Conservation (phyloP, 2,113 vertebrate species). For the Desmodus rotundus region DNA sequence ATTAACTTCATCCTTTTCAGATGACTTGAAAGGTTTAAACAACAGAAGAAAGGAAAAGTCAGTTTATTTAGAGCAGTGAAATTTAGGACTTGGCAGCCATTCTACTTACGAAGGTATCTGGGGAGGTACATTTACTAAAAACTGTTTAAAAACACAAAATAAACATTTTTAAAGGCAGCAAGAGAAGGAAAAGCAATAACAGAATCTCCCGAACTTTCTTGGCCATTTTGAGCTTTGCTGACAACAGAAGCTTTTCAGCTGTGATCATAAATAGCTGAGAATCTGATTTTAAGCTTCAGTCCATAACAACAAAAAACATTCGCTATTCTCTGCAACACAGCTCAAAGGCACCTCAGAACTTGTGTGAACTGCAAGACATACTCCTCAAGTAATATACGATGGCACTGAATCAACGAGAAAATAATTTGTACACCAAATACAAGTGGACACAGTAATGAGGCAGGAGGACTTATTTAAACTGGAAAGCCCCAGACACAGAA, state of each 20-base stretch:
- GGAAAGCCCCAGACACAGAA: constrained; percentile 57
- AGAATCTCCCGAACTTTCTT: constrained; percentile 45
- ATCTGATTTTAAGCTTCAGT: constrained; percentile 48
- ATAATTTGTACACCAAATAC: constrained; percentile 56
- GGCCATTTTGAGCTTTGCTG: constrained; percentile 65
- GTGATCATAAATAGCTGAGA: constrained; percentile 53
- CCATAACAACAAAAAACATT: constrained; percentile 45
- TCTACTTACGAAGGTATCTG: constrained; percentile 71
- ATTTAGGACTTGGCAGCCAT: constrained; percentile 64
- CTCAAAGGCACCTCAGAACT: constrained; percentile 57
- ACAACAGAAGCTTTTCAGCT: constrained; percentile 76
- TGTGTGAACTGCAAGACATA: constrained; percentile 7
- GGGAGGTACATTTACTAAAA: constrained; percentile 74
- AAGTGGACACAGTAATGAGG: constrained; percentile 55
- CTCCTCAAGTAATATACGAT: constrained; percentile 36
- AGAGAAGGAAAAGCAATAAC: constrained; percentile 60
- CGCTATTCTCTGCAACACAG: background rate
- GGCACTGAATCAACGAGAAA: constrained; percentile 31
- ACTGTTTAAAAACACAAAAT: constrained; percentile 74
- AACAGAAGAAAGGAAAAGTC: constrained; percentile 57
- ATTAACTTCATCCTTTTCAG: constrained; percentile 70
- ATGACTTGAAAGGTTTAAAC: constrained; percentile 66
- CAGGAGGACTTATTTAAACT: constrained; percentile 68
- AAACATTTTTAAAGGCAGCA: constrained; percentile 71
- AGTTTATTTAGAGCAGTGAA: constrained; percentile 53